Conservation (phyloP, 1,140 invertebrate species). For the Galleria mellonella region DNA sequence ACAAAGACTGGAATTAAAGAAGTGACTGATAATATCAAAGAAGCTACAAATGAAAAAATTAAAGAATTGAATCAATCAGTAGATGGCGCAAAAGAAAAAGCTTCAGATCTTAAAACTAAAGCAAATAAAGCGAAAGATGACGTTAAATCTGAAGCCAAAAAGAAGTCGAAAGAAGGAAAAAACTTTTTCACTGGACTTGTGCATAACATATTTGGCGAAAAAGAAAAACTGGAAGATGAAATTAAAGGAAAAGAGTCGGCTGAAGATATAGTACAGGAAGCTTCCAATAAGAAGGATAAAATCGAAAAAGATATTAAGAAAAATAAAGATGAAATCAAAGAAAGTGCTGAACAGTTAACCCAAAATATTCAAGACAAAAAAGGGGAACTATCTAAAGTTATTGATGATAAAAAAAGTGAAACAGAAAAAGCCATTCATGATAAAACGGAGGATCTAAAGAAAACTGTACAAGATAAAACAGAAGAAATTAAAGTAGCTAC, state of each 20-base stretch:
- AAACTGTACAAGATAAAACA: slow-evolving; percentile 19
- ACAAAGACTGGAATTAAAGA: slow-evolving; percentile 24
- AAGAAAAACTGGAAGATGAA: slow-evolving; percentile 60
- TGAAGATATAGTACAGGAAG: slow-evolving; percentile 39
- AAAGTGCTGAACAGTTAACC: slow-evolving; percentile 30
- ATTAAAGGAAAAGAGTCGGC: slow-evolving; percentile 46
- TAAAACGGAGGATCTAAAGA: slow-evolving; percentile 14
- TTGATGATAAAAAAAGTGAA: slow-evolving; percentile 12
- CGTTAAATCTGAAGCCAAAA: slow-evolving; percentile 40
- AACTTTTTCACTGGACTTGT: slow-evolving; percentile 59
- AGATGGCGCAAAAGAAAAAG: slow-evolving; percentile 36
- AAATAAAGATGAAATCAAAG: slow-evolving; percentile 43
- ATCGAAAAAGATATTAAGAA: slow-evolving; percentile 37
- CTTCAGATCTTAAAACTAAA: slow-evolving; percentile 13
- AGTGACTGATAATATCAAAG: slow-evolving; percentile 25
- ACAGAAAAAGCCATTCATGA: slow-evolving; percentile 4
- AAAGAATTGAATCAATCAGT: slow-evolving; percentile 31
- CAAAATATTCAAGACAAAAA: slow-evolving; percentile 19
- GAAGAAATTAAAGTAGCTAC: slow-evolving; percentile 21
- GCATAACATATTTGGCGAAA: slow-evolving; percentile 59
- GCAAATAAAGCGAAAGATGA: slow-evolving; percentile 28
- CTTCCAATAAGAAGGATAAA: slow-evolving; percentile 40
- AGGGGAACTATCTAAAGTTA: slow-evolving; percentile 4
- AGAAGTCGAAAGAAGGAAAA: slow-evolving; percentile 62
- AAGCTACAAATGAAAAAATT: slow-evolving; percentile 29